These are phyloP conservation scores for Eumaeus atala DNA, from an alignment of 1,140 invertebrate genomes.

Conservation along the genomic window DNA sequence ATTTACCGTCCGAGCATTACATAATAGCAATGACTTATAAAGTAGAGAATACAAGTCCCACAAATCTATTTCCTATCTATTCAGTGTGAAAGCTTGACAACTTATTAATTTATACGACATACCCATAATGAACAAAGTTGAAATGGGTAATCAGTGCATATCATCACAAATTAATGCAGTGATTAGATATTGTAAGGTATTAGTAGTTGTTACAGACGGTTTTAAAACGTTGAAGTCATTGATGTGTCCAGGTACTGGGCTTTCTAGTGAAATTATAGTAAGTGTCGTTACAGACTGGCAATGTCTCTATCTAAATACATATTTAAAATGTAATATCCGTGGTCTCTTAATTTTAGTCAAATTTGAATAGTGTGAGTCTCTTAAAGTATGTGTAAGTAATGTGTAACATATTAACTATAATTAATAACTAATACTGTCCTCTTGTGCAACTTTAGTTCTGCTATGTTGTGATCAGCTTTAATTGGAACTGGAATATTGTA, in stretches of 20 bases:
- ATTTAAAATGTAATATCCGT: constrained; percentile 68
- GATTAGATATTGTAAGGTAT: constrained; percentile 73
- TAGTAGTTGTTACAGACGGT: constrained; percentile 71
- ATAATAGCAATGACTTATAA: constrained; percentile 65
- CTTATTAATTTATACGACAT: constrained; percentile 46
- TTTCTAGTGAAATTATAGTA: constrained; percentile 70
- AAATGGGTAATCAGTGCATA: constrained; percentile 70
- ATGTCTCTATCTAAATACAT: constrained; percentile 70
- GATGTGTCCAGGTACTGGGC: constrained; percentile 64
- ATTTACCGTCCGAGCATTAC: constrained; percentile 70
- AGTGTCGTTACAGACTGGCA: constrained; percentile 71
- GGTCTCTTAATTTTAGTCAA: constrained; percentile 73
- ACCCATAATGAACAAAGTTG: constrained; percentile 54
- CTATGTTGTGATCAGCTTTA: constrained; percentile 72
- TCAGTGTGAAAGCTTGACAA: constrained; percentile 47
- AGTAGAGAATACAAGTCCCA: constrained; percentile 53
- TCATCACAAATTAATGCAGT: constrained; percentile 72
- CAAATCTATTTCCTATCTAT: constrained; percentile 51
- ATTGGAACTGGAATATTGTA: constrained; percentile 68
- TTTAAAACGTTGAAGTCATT: constrained; percentile 70
- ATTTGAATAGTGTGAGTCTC: constrained; percentile 73
- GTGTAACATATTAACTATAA: constrained; percentile 60
- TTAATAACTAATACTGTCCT: constrained; percentile 62
- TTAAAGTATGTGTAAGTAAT: constrained; percentile 61
- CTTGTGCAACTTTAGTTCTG: constrained; percentile 68